Evolutionary conservation across 2,888 invertebrate species (phyloP).

Genomic region (Philonicus albiceps): DNA sequence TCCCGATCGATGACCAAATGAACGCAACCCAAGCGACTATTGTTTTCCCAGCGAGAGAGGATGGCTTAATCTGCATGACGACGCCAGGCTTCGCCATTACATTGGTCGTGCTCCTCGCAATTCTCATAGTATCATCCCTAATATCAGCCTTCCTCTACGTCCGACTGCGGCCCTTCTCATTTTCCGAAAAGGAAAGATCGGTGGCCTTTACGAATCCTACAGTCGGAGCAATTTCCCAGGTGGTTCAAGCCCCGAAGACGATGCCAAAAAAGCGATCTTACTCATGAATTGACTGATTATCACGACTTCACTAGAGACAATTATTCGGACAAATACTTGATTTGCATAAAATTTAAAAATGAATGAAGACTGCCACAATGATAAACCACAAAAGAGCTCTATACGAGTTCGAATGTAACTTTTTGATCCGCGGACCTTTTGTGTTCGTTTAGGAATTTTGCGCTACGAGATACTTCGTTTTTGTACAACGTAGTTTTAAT

Average conservation of each 20-base stretch:
- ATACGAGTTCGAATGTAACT: background rate
- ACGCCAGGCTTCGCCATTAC: slow-evolving; percentile 92
- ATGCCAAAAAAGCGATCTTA: slow-evolving; percentile 57
- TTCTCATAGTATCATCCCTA: slow-evolving; percentile 83
- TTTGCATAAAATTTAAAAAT: background rate
- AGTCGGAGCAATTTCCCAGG: slow-evolving; percentile 56
- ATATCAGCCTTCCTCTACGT: slow-evolving; percentile 87
- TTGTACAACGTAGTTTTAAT: slow-evolving; percentile 26
- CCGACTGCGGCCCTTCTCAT: slow-evolving; percentile 76
- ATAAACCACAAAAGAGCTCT: background rate
- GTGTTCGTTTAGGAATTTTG: slow-evolving; percentile 1
- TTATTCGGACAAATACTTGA: background rate
- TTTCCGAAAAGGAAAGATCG: slow-evolving; percentile 61
- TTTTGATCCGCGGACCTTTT: background rate
- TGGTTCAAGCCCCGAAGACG: slow-evolving; percentile 53
- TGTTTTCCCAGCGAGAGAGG: slow-evolving; percentile 74
- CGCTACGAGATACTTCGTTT: background rate
- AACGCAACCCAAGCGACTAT: slow-evolving; percentile 71
- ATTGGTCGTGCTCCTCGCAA: slow-evolving; percentile 80
- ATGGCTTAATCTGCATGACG: slow-evolving; percentile 88
- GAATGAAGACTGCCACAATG: background rate
- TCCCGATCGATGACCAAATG: slow-evolving; percentile 76
- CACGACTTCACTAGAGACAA: background rate
- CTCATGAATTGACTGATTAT: slow-evolving; percentile 43
- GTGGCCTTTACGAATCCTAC: slow-evolving; percentile 62